A percentile compares a stretch with the other conserved stretches of the same genome.
Evolutionary conservation across 2,797 vertebrate genomes (phyloP).

Genomic region (Poecilia picta): DNA sequence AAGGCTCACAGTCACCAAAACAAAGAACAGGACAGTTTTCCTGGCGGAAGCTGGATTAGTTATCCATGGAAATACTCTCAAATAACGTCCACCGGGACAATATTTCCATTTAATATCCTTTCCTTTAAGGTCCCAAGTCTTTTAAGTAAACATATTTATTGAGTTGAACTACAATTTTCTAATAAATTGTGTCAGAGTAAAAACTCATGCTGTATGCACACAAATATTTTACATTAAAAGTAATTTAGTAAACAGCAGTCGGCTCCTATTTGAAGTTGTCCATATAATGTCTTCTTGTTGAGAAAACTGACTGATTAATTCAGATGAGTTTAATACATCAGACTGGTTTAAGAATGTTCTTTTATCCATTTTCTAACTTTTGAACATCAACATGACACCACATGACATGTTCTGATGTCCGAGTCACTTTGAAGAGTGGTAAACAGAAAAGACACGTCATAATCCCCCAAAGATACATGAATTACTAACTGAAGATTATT

Average conservation of each 20-base stretch:
- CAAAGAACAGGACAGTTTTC: background rate
- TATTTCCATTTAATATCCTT: background rate
- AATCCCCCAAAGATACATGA: background rate
- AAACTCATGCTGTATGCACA: too few species aligned
- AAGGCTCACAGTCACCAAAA: background rate
- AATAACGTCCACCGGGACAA: background rate
- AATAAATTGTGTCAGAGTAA: background rate
- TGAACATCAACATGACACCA: background rate
- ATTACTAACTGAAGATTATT: background rate
- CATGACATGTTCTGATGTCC: background rate
- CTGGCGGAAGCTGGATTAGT: background rate
- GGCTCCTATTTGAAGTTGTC: background rate
- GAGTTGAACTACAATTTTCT: background rate
- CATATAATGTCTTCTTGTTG: background rate
- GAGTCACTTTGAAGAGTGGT: background rate
- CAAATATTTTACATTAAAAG: background rate
- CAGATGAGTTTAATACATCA: background rate
- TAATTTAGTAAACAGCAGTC: background rate
- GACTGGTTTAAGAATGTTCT: background rate
- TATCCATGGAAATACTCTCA: background rate
- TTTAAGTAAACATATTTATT: background rate
- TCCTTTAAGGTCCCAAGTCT: background rate
- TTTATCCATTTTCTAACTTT: background rate
- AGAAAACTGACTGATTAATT: background rate
- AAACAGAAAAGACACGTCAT: background rate